Evolutionary conservation across 2,797 vertebrate species (phyloP).

Genomic region (Buceros bicornis): DNA sequence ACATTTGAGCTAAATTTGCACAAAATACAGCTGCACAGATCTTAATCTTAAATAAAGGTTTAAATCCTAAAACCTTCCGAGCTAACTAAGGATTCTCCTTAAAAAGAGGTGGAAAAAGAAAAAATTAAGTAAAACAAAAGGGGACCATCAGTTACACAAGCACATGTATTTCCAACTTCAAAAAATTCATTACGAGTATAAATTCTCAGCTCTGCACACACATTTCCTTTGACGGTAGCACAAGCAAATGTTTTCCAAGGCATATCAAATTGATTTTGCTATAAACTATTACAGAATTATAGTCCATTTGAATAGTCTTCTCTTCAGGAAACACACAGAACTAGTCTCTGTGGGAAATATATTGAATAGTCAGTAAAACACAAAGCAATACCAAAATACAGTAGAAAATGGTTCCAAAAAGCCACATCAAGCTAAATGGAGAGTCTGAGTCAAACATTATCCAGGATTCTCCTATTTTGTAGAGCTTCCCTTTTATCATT

Average conservation of each 20-base stretch:
- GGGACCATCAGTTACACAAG: neutral
- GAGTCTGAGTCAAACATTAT: neutral
- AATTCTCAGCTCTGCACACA: conserved; percentile 33
- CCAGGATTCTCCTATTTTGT: neutral
- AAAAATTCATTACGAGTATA: conserved; percentile 3
- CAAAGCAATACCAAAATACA: conserved; percentile 9
- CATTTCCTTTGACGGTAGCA: conserved; percentile 18
- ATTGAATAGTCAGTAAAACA: conserved; percentile 55
- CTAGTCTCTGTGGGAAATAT: conserved; percentile 13
- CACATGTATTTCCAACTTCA: neutral
- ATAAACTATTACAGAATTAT: conserved; percentile 49
- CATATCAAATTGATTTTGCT: conserved; percentile 58
- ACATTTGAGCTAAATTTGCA: neutral
- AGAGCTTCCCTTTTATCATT: neutral
- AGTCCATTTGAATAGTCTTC: conserved; percentile 50
- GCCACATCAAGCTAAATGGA: neutral
- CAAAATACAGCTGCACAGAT: conserved; percentile 19
- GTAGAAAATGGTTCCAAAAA: neutral
- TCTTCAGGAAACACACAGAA: conserved; percentile 40
- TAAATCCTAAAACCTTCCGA: neutral
- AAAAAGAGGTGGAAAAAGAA: neutral
- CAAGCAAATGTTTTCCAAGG: neutral
- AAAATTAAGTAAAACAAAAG: neutral
- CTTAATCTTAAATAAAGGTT: neutral
- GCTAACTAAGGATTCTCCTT: neutral